Evolutionary conservation across 2,797 vertebrate species (phyloP), one percentile per base, ranked within the genome.

Genomic region (Labeo calbasu): DNA sequence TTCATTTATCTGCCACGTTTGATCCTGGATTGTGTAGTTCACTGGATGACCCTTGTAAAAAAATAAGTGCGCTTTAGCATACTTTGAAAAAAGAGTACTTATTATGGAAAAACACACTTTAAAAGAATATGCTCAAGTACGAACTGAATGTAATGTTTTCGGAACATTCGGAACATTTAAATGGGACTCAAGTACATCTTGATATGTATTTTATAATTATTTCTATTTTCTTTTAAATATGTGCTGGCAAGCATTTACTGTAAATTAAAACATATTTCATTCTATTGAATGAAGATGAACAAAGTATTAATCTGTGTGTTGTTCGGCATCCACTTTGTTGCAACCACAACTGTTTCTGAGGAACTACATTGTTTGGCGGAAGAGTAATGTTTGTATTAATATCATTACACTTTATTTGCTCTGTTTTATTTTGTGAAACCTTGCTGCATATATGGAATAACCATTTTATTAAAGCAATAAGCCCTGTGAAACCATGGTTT

Each of bases 31-130:
- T 59, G 21, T 61, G 55, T 46, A 23, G n/a, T 36, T 77, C 8
- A 77, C 75, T 61, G n/a, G n/a, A 61, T 77, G 17, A 61, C 4
- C 36, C 73, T 43, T 25, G n/a, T 46, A n/a, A 25, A 76, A 76
- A 55, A 57, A n/a, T 1, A 75, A 43, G 21, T 59, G 15, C 21
- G 43, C 32, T 43, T 61, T 46, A 25, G 21, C n/a, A 10, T 75
- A 55, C 28, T 55, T 65, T 55, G n/a, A 13, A 75, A 32, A 75
- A 75, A 75, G 5, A 55, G 51, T 57, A 36, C 28, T 40, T 57
- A 40, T 55, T n/a, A 12, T 21, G 32, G 50, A 55, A 55, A 75
- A 75, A 25, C 8, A 25, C 8, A 25, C 7, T 48, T 23, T 3
- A 4, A 5, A 19, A 46, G 9, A 46, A 19, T 1, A 53, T 32